Percentiles rank a stretch among this genome's conserved stretches.
phyloP scores from a whole-genome alignment of 1,140 invertebrate genomes.

The Sminthurinus signatus region DNA sequence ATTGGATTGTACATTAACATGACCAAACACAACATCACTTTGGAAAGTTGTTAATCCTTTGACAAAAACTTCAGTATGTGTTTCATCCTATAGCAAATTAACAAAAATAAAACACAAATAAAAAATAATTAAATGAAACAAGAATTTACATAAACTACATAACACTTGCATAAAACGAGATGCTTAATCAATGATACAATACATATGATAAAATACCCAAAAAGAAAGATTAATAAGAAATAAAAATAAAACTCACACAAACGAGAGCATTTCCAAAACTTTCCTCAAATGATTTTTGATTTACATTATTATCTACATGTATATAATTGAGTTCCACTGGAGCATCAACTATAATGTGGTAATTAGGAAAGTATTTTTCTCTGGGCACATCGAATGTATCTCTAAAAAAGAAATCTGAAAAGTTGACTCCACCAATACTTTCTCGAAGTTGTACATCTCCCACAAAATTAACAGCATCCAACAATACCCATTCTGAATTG shows the following conservation, averaged over 20 bases:
- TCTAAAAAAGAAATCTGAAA: background rate
- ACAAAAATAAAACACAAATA: no score
- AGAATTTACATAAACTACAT: no score
- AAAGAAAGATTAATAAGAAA: no score
- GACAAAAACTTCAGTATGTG: no score
- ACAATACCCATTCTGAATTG: no score
- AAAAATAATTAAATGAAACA: no score
- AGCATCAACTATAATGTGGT: constrained; percentile 10
- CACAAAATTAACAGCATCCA: background rate
- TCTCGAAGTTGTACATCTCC: constrained; percentile 1
- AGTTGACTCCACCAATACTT: constrained; percentile 13
- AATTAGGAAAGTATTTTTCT: constrained; percentile 4
- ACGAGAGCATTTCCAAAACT: constrained; percentile 20
- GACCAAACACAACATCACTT: background rate
- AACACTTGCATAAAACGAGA: no score
- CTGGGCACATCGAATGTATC: constrained; percentile 2
- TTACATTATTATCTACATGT: constrained; percentile 7
- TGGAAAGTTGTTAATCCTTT: constrained; percentile 10
- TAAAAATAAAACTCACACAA: constrained; percentile 21
- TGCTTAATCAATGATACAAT: no score
- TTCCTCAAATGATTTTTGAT: constrained; percentile 18
- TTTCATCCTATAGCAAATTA: no score
- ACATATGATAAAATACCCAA: no score
- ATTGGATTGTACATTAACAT: constrained; percentile 4
- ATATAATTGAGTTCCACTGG: background rate